Evolutionary conservation across 2,888 invertebrate species (phyloP), one percentile per base, ranked within the genome.

Genomic region (Lochmaea capreae): DNA sequence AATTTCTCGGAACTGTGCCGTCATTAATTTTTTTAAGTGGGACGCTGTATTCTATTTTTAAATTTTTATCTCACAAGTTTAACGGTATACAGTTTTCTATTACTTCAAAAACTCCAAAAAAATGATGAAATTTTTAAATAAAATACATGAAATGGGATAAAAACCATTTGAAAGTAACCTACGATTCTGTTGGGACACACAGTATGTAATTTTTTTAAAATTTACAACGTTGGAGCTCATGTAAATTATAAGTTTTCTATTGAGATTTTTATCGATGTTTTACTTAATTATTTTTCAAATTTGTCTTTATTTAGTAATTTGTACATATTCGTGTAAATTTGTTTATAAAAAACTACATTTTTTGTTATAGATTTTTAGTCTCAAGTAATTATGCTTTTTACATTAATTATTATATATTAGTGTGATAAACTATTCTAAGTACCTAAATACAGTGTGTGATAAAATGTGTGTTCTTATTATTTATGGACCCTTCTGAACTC

Each of bases 351-450:
- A 62, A 54, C 3, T 18, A 16, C 16, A n/a, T 54, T 71, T 74
- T 76, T 72, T 73, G 72, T 79, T 72, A 57, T 65, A 59, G 73
- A n/a, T 75, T 76, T 77, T 78, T 74, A 76, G 70, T 76, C 72
- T 75, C 69, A 66, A 65, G 73, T 76, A 77, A 69, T 76, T 78
- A 77, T 78, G 78, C 78, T 79, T 76, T 78, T 77, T 72, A 77
- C 76, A 80, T 75, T 77, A 79, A 79, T 76, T 80, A 77, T 81
- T 80, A 77, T 81, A 80, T 78, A 80, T 81, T 81, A 80, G 82
- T 82, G 83, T 83, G 83, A 81, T 80, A 81, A 76, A 73, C 73
- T 80, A 81, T 79, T 78, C 74, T 79, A 80, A 81, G 81, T 81
- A 82, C 78, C 79, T 80, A 81, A 81, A 78, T 81, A 82, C 81